Evolutionary conservation across 2,888 invertebrate species (phyloP), one percentile per base, ranked within the genome.

Genomic region (Ctena decussata): DNA sequence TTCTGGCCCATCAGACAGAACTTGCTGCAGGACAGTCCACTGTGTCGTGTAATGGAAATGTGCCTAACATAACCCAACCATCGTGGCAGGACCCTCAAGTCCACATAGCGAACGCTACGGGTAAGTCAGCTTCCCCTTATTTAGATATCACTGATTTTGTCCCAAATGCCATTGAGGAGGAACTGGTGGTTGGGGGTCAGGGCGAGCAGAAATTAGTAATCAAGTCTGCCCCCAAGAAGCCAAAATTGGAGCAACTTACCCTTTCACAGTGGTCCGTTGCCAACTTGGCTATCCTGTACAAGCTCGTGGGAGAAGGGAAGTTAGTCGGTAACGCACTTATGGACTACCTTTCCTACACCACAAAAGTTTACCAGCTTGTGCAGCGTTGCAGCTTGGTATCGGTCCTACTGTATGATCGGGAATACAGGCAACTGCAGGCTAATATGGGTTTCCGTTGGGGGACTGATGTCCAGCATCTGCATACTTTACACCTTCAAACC

Each of bases 371-470:
- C 44, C 72, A 72, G 72, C 46, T 72, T 2, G 72, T 72, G 12
- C 72, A 72, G 35, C 24, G 72, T n/a, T 72, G 6, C 30, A 72
- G 72, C 18, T 44, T 72, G 1, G 24, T n/a, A 12, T 72, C 72
- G 1, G n/a, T 44, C 12, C 21, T 72, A 12, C 44, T 72, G 2
- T 72, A n/a, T 18, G 72, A 72, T 44, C 8, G 72, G n/a, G 72
- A 72, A 44, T 72, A 72, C 24, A 30, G 72, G 24, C 39, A 72
- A 44, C 72, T 72, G 8, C 83, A 83, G 65, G 18, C 24, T 30
- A 24, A 21, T 18, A 73, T 77, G 41, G 30, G 35, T 18, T 83
- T 83, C 65, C 21, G 75, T 8, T 83, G 77, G 82, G 79, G 83
- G 3, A 72, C 77, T 24, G 49, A 77, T 69, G 57, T 82, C 3